phyloP scores from a whole-genome alignment of 1,140 invertebrate genomes.

The Panonychus citri region DNA sequence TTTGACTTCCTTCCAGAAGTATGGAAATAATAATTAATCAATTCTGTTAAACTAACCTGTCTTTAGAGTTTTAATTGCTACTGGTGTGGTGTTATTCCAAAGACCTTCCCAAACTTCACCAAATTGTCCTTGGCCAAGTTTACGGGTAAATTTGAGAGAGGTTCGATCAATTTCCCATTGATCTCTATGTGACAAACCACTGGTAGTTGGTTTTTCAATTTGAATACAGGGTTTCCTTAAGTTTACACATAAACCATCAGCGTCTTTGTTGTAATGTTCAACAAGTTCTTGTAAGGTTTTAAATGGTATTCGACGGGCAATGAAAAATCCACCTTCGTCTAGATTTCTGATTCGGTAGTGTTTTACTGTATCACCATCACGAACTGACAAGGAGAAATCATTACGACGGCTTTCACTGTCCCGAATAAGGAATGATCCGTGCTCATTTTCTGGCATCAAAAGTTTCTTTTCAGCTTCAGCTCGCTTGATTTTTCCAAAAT shows the following conservation, averaged over 20 bases:
- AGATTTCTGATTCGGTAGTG: conserved; percentile 94
- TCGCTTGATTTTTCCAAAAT: conserved; percentile 96
- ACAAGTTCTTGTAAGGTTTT: conserved; percentile 82
- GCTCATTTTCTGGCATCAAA: conserved; percentile 84
- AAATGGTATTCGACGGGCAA: conserved; percentile 86
- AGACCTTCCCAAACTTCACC: conserved; percentile 96
- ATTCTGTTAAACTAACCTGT: conserved; percentile 39
- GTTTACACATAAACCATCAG: conserved; percentile 89
- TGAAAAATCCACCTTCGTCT: conserved; percentile 96
- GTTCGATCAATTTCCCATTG: conserved; percentile 96
- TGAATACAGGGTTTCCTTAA: conserved; percentile 84
- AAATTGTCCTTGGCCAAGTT: conserved; percentile 93
- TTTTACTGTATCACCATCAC: conserved; percentile 94
- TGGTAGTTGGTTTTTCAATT: conserved; percentile 92
- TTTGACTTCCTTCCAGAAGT: too few relatives aligned
- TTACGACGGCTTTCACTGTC: conserved; percentile 95
- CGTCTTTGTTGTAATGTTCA: conserved; percentile 86
- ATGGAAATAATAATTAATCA: too few relatives aligned
- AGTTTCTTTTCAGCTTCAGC: conserved; percentile 98
- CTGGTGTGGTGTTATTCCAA: conserved; percentile 95
- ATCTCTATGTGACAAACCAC: conserved; percentile 84
- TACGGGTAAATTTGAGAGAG: conserved; percentile 81
- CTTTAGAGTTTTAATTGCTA: conserved; percentile 95
- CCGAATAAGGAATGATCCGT: conserved; percentile 91
- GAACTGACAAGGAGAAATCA: conserved; percentile 91